Conservation (phyloP, 2,113 vertebrate species). For the Phasianus colchicus region DNA sequence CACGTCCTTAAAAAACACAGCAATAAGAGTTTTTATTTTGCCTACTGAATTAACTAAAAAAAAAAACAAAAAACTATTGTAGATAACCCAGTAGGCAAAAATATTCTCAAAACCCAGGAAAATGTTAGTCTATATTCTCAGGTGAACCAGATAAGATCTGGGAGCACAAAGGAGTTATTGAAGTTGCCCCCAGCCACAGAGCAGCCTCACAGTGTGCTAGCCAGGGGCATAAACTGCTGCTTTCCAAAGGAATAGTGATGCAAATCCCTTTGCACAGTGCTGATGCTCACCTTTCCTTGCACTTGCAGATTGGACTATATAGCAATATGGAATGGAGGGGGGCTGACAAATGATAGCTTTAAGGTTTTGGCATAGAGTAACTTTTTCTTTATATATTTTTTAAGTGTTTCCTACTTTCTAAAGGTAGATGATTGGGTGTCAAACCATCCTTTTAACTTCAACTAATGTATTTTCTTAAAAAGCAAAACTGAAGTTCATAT, state of each 20-base stretch:
- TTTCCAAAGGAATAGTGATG: neutral
- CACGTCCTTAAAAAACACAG: neutral
- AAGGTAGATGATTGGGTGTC: neutral
- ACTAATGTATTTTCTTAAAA: neutral
- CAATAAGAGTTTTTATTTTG: neutral
- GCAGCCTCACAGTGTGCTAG: neutral
- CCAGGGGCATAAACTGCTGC: neutral
- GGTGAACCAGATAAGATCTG: neutral
- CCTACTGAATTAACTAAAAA: neutral
- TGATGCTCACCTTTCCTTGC: neutral
- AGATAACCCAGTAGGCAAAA: neutral
- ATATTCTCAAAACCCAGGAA: neutral
- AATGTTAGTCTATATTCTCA: neutral
- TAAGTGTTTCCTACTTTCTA: neutral
- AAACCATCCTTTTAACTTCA: neutral
- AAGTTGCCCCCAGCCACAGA: neutral
- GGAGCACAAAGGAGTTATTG: neutral
- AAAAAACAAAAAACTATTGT: neutral
- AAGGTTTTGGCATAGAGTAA: neutral
- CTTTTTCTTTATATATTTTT: neutral
- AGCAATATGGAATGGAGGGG: neutral
- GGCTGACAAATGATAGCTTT: neutral
- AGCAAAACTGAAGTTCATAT: neutral
- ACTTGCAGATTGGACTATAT: rapidly evolving
- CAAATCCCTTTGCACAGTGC: neutral